phyloP scores from a whole-genome alignment of 2,113 vertebrate species.

The Salvelinus sp. region DNA sequence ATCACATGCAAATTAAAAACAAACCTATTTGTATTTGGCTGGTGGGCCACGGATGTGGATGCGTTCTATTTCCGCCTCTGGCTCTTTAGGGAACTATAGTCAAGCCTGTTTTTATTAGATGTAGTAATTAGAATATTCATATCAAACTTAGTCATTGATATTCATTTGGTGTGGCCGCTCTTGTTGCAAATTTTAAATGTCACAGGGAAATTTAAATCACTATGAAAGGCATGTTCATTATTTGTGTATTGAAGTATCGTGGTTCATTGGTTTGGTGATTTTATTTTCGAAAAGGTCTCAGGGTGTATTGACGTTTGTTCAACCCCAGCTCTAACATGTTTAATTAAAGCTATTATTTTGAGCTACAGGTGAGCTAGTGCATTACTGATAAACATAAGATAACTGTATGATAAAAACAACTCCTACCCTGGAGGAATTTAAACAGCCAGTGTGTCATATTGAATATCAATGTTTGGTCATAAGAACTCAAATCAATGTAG shows the following conservation, averaged over 20 bases:
- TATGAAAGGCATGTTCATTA: constrained; percentile 51
- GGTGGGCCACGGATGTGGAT: constrained; percentile 44
- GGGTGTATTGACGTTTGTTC: constrained; percentile 48
- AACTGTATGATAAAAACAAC: not conserved
- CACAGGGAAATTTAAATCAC: constrained; percentile 55
- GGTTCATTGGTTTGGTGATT: constrained; percentile 46
- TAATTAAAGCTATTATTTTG: constrained; percentile 60
- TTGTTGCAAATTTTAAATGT: constrained; percentile 66
- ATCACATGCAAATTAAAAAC: constrained; percentile 72
- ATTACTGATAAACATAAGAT: constrained; percentile 36
- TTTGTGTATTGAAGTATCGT: constrained; percentile 35
- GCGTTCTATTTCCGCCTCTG: constrained; percentile 51
- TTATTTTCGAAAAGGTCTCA: constrained; percentile 29
- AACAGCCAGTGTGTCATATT: not conserved
- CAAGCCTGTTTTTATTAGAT: constrained; percentile 58
- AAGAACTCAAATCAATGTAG: not conserved
- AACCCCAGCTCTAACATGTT: constrained; percentile 53
- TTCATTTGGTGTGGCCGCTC: constrained; percentile 51
- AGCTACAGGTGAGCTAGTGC: constrained; percentile 49
- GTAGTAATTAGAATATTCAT: constrained; percentile 66
- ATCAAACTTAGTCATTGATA: constrained; percentile 58
- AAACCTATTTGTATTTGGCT: constrained; percentile 67
- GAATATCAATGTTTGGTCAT: not conserved
- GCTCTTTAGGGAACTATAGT: constrained; percentile 41
- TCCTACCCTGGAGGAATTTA: not conserved